Evolutionary conservation across 2,113 vertebrate species (phyloP).

Genomic region (Parotia lawesii): DNA sequence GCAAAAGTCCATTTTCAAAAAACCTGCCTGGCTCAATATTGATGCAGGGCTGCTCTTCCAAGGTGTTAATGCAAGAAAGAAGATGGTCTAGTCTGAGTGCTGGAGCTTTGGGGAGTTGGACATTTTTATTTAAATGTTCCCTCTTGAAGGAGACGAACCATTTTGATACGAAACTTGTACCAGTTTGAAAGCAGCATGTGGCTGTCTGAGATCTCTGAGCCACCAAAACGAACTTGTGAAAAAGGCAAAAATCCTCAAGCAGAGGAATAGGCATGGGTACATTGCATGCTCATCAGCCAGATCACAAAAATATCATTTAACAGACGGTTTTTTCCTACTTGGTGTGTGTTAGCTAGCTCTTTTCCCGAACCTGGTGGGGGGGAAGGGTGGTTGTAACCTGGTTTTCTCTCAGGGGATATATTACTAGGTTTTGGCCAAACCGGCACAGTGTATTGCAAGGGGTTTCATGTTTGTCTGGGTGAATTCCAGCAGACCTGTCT

Average conservation of each 20-base stretch:
- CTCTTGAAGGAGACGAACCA: neutral
- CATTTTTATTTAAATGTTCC: neutral
- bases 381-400: too few species aligned
- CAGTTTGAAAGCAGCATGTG: neutral
- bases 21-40: neutral
- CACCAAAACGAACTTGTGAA: neutral
- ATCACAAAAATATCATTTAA: neutral
- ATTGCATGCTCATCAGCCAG: accelerated
- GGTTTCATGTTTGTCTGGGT: neutral
- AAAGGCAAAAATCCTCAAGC: neutral
- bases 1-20: neutral
- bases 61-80: neutral
- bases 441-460: neutral
- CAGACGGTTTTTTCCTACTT: neutral
- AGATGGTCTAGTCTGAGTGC: neutral
- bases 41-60: neutral
- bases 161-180: neutral
- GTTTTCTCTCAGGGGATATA: too few species aligned
- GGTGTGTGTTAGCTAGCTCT: too few species aligned
- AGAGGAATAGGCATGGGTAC: neutral
- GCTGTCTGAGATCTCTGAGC: neutral
- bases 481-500: neutral
- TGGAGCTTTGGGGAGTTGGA: neutral
- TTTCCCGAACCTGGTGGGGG: too few species aligned
- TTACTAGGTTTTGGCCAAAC: too few species aligned